phyloP scores from a whole-genome alignment of 2,113 vertebrate species.

The Carettochelys insculpta region DNA sequence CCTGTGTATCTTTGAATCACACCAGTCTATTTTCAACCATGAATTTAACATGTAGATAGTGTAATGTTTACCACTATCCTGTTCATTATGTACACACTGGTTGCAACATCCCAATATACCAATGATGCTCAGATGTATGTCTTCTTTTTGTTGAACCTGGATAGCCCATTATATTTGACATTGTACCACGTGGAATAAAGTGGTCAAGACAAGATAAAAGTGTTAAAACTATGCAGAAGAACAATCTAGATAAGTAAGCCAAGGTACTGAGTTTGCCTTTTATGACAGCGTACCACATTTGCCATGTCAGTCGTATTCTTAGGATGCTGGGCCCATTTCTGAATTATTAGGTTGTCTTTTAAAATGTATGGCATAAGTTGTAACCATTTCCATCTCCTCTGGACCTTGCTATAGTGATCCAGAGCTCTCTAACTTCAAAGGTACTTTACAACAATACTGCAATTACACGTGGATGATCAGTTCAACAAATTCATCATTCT shows the following conservation, averaged over 20 bases:
- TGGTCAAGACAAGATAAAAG: background rate
- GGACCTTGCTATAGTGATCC: background rate
- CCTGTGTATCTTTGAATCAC: background rate
- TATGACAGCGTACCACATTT: background rate
- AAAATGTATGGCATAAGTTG: background rate
- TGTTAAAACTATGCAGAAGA: background rate
- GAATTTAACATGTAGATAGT: background rate
- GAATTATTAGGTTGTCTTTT: background rate
- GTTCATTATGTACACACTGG: background rate
- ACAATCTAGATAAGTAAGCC: background rate
- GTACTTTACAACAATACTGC: background rate
- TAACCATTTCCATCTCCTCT: background rate
- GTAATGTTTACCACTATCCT: background rate
- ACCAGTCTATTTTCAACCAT: background rate
- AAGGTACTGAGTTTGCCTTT: background rate
- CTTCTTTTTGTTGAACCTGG: background rate
- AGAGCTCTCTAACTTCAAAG: background rate
- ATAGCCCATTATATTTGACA: background rate
- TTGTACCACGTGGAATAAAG: background rate
- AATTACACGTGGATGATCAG: background rate
- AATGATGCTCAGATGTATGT: background rate
- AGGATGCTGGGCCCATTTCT: background rate
- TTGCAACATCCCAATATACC: background rate
- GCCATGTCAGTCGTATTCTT: background rate
- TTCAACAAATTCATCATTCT: background rate